A percentile compares a stretch with the other conserved stretches of the same genome.
These are phyloP conservation scores for Drosophila kepulauana DNA, from an alignment of 1,140 invertebrate genomes.

Conservation along the genomic window DNA sequence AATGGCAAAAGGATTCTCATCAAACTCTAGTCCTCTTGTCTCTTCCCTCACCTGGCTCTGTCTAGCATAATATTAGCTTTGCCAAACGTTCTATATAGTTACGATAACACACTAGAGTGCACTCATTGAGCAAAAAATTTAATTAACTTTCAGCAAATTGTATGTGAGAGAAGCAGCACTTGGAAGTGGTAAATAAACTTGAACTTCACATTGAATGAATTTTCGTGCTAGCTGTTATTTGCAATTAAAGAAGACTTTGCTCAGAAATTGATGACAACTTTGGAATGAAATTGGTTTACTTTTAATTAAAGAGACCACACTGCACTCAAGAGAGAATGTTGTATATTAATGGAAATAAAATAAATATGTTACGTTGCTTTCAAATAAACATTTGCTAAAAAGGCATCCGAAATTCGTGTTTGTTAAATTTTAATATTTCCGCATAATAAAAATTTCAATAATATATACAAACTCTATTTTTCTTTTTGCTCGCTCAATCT, in stretches of 20 bases:
- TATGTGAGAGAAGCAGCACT: constrained; percentile 5
- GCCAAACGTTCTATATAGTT: constrained; percentile 16
- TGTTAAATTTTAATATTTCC: too few relatives aligned
- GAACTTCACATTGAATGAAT: constrained; percentile 7
- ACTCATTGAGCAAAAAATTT: constrained; percentile 64
- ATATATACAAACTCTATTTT: too few relatives aligned
- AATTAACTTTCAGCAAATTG: constrained; percentile 61
- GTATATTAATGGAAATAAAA: background rate
- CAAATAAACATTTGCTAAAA: too few relatives aligned
- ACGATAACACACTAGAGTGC: constrained; percentile 36
- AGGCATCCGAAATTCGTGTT: too few relatives aligned
- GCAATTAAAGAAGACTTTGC: background rate
- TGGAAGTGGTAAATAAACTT: constrained; percentile 29
- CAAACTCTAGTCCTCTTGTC: background rate
- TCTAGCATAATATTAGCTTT: constrained; percentile 59
- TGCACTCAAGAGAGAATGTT: background rate
- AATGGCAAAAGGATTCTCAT: constrained; percentile 20
- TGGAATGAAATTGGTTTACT: background rate
- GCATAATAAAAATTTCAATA: too few relatives aligned
- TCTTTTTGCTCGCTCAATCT: constrained; percentile 21
- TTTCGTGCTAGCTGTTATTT: background rate
- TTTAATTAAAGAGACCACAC: background rate
- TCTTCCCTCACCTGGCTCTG: background rate
- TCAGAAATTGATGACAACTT: background rate
- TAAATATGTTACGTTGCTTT: background rate